These are phyloP conservation scores for Pogonocichla stellata DNA, from an alignment of 2,113 vertebrate species.

Conservation along the genomic window DNA sequence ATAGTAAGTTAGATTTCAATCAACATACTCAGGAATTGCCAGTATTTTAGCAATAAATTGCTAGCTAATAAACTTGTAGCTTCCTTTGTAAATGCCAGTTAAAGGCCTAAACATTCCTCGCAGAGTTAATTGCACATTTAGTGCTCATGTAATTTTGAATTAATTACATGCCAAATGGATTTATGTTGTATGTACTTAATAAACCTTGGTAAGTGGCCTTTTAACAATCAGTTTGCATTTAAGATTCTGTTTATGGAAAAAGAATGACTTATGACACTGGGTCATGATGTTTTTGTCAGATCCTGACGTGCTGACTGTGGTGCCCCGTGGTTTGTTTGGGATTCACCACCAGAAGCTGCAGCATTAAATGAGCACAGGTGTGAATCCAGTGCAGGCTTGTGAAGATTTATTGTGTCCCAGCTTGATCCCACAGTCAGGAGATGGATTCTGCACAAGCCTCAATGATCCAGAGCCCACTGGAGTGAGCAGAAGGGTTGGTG, in stretches of 20 bases:
- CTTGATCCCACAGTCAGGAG: not conserved
- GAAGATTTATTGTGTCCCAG: not conserved
- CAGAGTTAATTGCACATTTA: conserved; percentile 85
- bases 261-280: conserved; percentile 56
- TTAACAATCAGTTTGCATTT: conserved; percentile 81
- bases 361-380: not conserved
- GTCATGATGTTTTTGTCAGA: conserved; percentile 3
- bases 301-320: not conserved
- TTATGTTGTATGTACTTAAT: conserved; percentile 85
- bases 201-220: conserved; percentile 79
- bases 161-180: conserved; percentile 85
- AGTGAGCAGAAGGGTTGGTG: not conserved
- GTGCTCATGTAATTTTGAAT: conserved; percentile 84
- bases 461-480: not conserved
- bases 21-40: conserved; percentile 73
- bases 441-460: not conserved
- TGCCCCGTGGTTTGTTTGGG: not conserved
- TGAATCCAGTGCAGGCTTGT: not conserved
- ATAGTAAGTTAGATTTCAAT: conserved; percentile 75
- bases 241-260: conserved; percentile 71
- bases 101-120: conserved; percentile 76
- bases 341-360: not conserved
- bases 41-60: conserved; percentile 82
- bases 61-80: conserved; percentile 79
- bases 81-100: conserved; percentile 82